phyloP scores from a whole-genome alignment of 35 echinoderm and acorn worm species.

The Amphiura filiformis region DNA sequence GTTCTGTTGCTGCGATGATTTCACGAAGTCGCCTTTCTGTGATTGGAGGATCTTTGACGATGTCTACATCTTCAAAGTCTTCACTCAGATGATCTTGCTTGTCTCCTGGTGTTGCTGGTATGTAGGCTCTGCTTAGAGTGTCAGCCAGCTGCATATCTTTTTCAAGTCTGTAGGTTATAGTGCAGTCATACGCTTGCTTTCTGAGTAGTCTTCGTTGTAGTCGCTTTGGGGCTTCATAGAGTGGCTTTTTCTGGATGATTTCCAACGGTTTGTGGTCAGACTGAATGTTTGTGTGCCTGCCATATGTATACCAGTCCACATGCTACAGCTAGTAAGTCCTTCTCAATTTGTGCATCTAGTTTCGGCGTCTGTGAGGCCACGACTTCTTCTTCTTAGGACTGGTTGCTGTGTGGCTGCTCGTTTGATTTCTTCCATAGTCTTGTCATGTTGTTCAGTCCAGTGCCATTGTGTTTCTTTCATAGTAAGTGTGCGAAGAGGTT shows the following conservation, averaged over 20 bases:
- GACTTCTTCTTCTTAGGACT: background rate
- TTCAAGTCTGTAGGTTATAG: slow-evolving; percentile 15
- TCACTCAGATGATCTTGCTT: too few relatives aligned
- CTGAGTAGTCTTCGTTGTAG: slow-evolving; percentile 60
- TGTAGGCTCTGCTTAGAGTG: slow-evolving; percentile 24
- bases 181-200: slow-evolving; percentile 45
- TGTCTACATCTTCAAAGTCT: slow-evolving; percentile 24
- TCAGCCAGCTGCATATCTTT: slow-evolving; percentile 45
- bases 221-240: slow-evolving; percentile 40
- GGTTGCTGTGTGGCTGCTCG: slow-evolving; percentile 1
- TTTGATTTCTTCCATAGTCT: slow-evolving; percentile 26
- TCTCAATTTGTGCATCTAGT: slow-evolving; percentile 28
- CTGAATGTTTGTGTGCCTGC: background rate
- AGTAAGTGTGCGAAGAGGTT: slow-evolving; percentile 26
- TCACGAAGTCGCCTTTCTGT: background rate
- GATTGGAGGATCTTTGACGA: background rate
- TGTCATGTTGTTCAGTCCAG: slow-evolving; percentile 9
- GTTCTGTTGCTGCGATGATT: background rate
- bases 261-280: slow-evolving; percentile 40
- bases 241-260: slow-evolving; percentile 38
- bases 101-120: background rate
- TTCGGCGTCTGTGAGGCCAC: slow-evolving; percentile 25
- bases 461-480: slow-evolving; percentile 24
- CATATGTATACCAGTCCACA: slow-evolving; percentile 27
- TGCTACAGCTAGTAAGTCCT: slow-evolving; percentile 30